These are phyloP conservation scores for Archips xylosteana DNA, from an alignment of 2,888 invertebrate genomes.

Conservation along the genomic window DNA sequence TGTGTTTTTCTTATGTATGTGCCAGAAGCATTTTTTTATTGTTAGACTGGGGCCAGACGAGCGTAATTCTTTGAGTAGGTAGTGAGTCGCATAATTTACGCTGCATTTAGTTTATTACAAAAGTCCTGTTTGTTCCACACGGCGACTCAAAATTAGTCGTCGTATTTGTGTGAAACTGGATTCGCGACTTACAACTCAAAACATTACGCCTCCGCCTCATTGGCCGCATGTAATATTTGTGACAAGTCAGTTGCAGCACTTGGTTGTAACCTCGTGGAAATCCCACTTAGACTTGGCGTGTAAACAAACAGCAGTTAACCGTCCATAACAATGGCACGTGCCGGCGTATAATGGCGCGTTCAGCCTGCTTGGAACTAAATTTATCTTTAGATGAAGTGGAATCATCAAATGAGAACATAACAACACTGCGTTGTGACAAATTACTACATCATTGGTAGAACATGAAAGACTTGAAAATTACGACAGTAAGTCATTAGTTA, in stretches of 20 bases:
- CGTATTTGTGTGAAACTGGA: too few species aligned
- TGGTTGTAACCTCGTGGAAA: background rate
- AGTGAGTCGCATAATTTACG: too few species aligned
- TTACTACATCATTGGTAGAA: background rate
- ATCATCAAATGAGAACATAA: background rate
- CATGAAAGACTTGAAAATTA: background rate
- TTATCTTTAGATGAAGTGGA: background rate
- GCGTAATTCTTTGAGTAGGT: too few species aligned
- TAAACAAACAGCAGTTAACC: constrained; percentile 20
- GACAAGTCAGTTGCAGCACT: background rate
- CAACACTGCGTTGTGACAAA: background rate
- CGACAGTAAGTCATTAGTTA: too few species aligned
- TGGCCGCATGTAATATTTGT: background rate
- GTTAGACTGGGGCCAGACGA: too few species aligned
- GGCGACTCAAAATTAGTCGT: too few species aligned
- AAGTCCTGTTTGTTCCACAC: too few species aligned
- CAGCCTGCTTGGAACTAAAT: constrained; percentile 21
- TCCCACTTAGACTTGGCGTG: background rate
- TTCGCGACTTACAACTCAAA: too few species aligned
- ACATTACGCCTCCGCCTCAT: too few species aligned
- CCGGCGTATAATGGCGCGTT: constrained; percentile 16
- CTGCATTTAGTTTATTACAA: too few species aligned
- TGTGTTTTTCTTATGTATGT: too few species aligned
- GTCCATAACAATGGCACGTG: constrained; percentile 20
- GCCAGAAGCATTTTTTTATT: too few species aligned